Conservation (phyloP, 1,140 invertebrate species). For the Hyposmocoma kahamanoa region DNA sequence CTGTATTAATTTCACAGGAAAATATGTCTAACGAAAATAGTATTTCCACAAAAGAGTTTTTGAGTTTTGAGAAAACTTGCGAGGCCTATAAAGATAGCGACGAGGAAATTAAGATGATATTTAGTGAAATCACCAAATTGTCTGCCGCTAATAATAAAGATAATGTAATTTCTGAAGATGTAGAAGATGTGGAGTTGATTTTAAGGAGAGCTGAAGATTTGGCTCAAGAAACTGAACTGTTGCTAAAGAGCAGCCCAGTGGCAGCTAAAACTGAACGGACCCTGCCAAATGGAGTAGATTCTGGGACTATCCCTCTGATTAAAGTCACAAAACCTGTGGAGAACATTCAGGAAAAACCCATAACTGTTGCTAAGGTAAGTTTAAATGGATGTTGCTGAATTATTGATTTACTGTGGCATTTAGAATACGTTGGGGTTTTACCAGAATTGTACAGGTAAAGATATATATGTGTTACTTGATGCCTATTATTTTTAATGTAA, state of each 20-base stretch:
- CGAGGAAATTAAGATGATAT: slow-evolving; percentile 64
- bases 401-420: too few relatives aligned
- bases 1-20: neutral
- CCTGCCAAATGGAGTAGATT: slow-evolving; percentile 12
- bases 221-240: slow-evolving; percentile 51
- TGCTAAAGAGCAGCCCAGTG: slow-evolving; percentile 45
- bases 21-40: slow-evolving; percentile 49
- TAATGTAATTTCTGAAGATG: slow-evolving; percentile 36
- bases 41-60: slow-evolving; percentile 54
- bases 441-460: neutral
- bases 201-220: slow-evolving; percentile 62
- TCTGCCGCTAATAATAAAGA: slow-evolving; percentile 37
- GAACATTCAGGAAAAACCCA: slow-evolving; percentile 8
- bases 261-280: slow-evolving; percentile 15
- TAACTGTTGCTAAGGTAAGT: slow-evolving; percentile 29
- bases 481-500: too few relatives aligned
- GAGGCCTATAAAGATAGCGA: slow-evolving; percentile 56
- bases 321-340: slow-evolving; percentile 55
- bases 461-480: neutral
- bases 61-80: slow-evolving; percentile 55
- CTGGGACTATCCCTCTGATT: slow-evolving; percentile 39
- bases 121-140: slow-evolving; percentile 58
- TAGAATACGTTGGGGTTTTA: too few relatives aligned
- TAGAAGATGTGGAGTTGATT: slow-evolving; percentile 60
- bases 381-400: too few relatives aligned